Percentiles rank a stretch among this genome's conserved stretches.
Evolutionary conservation across 2,797 vertebrate species (phyloP).

Genomic region (Lacerta agilis): DNA sequence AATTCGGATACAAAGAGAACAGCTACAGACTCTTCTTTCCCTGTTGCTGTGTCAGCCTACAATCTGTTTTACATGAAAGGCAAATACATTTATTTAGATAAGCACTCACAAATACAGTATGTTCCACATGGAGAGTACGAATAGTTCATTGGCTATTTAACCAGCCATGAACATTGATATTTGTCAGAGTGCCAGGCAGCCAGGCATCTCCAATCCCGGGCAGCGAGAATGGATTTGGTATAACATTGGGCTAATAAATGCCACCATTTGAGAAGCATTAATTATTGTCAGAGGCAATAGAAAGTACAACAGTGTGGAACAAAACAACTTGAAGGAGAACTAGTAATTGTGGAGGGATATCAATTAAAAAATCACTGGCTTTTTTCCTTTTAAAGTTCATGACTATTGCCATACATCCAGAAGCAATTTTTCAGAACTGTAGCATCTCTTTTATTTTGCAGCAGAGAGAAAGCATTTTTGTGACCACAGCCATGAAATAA

Average conservation of each 20-base stretch:
- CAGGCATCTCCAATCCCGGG: neutral
- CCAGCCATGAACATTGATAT: constrained; percentile 37
- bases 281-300: constrained; percentile 39
- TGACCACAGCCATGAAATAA: neutral
- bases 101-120: constrained; percentile 37
- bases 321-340: constrained; percentile 53
- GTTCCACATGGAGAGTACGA: constrained; percentile 22
- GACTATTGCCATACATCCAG: neutral
- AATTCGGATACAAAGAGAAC: neutral
- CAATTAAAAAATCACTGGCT: constrained; percentile 1
- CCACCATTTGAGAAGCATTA: constrained; percentile 57
- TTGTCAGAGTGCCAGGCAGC: constrained; percentile 48
- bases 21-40: neutral
- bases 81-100: constrained; percentile 42
- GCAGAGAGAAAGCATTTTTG: neutral
- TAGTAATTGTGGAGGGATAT: constrained; percentile 2
- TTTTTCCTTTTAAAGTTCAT: neutral
- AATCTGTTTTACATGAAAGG: constrained; percentile 23
- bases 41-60: constrained; percentile 4
- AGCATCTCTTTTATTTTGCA: neutral
- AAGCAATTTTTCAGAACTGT: neutral
- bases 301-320: constrained; percentile 12
- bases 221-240: constrained; percentile 49
- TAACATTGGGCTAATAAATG: constrained; percentile 59
- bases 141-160: constrained; percentile 54